Evolutionary conservation across 2,888 invertebrate species (phyloP).

Genomic region (Microctonus aethiopoides): DNA sequence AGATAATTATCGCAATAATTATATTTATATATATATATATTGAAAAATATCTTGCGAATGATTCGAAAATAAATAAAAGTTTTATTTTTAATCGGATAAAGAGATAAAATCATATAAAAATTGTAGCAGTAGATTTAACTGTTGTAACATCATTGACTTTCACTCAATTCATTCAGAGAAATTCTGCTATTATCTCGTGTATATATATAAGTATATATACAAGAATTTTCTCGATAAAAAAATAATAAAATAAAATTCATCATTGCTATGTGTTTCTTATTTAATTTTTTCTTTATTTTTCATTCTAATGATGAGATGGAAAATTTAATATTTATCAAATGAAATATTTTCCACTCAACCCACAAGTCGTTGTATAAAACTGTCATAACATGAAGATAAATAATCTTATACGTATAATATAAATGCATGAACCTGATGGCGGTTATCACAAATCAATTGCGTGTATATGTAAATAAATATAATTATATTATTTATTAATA

Average conservation of each 20-base stretch:
- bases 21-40: too few species aligned
- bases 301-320: neutral
- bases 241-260: neutral
- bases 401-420: neutral
- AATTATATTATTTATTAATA: conserved; percentile 18
- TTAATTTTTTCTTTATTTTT: neutral
- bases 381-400: conserved; percentile 5
- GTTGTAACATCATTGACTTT: conserved; percentile 13
- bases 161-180: neutral
- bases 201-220: neutral
- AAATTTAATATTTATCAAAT: neutral
- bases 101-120: too few species aligned
- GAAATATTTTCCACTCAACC: neutral
- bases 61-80: neutral
- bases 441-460: neutral
- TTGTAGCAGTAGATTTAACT: neutral
- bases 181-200: neutral
- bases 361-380: neutral
- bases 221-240: neutral
- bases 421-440: neutral
- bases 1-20: too few species aligned
- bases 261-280: neutral
- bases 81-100: neutral
- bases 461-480: neutral
- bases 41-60: neutral